Evolutionary conservation across 2,113 vertebrate species (phyloP).

Genomic region (Petroica traversi): DNA sequence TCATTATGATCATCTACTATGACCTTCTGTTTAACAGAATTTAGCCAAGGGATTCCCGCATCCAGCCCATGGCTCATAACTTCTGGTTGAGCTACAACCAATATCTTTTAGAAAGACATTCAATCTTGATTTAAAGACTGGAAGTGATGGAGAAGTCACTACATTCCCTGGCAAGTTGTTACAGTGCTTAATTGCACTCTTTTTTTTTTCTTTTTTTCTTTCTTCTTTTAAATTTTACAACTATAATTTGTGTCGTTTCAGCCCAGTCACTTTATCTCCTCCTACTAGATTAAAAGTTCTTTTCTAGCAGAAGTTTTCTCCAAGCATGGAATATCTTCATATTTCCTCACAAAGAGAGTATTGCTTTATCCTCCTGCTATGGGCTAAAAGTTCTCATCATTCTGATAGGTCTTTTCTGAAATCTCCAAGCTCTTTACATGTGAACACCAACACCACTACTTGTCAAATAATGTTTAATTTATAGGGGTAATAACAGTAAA

Average conservation of each 20-base stretch:
- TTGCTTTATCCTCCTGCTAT: neutral
- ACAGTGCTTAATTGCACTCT: neutral
- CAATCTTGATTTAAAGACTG: slow-evolving; percentile 52
- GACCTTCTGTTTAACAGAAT: slow-evolving; percentile 55
- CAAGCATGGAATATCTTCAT: neutral
- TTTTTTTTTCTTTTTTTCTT: neutral
- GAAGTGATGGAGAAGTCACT: slow-evolving; percentile 12
- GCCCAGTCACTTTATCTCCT: neutral
- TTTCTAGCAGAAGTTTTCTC: neutral
- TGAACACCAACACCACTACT: neutral
- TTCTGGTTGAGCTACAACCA: slow-evolving; percentile 22
- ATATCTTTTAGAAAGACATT: slow-evolving; percentile 4
- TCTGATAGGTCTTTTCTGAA: neutral
- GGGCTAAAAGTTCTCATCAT: neutral
- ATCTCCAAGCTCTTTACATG: neutral
- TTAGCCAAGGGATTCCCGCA: slow-evolving; percentile 34
- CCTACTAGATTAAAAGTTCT: neutral
- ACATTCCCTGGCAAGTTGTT: neutral
- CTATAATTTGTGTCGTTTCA: neutral
- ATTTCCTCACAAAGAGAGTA: neutral
- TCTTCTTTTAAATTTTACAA: neutral
- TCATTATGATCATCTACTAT: slow-evolving; percentile 51
- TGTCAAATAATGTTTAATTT: neutral
- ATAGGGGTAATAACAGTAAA: neutral
- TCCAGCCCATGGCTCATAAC: slow-evolving; percentile 35